Percentiles rank a stretch among this genome's conserved stretches.
Conservation (phyloP, 2,888 invertebrate species). For the Ormyrus pomaceus region DNA sequence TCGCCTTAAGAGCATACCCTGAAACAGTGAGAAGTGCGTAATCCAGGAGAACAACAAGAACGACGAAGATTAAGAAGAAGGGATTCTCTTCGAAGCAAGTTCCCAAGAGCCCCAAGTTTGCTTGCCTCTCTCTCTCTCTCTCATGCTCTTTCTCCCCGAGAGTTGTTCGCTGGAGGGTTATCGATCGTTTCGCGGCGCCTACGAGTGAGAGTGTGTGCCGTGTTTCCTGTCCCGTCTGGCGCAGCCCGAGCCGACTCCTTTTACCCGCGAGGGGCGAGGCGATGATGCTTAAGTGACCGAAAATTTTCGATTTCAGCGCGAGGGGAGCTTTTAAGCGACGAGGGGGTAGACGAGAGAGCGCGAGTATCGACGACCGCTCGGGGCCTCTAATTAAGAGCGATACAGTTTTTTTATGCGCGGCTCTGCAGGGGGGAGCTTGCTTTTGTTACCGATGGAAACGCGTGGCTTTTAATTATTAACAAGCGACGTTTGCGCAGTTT, state of each 20-base stretch:
- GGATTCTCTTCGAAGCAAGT: neutral
- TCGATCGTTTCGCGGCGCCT: conserved; percentile 41
- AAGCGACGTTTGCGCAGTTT: no score
- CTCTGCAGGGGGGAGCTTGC: no score
- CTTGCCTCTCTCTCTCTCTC: no score
- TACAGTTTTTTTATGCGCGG: no score
- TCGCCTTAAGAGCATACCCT: no score
- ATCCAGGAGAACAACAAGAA: conserved; percentile 1
- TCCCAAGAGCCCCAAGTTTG: neutral
- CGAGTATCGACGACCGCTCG: no score
- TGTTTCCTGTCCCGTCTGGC: neutral
- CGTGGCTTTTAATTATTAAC: no score
- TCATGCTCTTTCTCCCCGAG: neutral
- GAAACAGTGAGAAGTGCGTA: no score
- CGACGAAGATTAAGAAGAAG: conserved; percentile 7
- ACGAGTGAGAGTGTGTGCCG: neutral
- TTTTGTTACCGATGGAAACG: no score
- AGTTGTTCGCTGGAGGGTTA: conserved; percentile 7
- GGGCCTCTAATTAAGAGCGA: no score
- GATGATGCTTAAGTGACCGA: conserved; percentile 39
- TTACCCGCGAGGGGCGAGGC: no score
- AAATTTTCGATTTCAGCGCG: conserved; percentile 11
- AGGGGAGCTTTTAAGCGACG: neutral
- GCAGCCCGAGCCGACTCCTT: no score
- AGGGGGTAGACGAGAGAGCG: neutral